A percentile compares a stretch with the other conserved stretches of the same genome.
Evolutionary conservation across 2,888 invertebrate species (phyloP).

Genomic region (Meteorus colon): DNA sequence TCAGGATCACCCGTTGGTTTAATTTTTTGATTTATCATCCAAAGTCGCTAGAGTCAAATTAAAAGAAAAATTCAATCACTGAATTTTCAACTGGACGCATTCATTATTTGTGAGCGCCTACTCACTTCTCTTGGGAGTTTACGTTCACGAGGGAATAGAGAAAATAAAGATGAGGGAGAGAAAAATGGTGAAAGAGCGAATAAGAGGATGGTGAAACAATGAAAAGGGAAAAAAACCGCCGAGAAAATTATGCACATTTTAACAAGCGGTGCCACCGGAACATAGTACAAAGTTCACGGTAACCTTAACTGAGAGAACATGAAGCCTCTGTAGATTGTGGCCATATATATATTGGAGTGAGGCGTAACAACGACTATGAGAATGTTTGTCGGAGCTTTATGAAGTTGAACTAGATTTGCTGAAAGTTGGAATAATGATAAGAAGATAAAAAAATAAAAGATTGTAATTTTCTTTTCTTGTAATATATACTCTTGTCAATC

Average conservation of each 20-base stretch:
- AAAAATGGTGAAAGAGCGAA: conserved; percentile 8
- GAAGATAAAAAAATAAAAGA: neutral
- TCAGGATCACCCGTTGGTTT: neutral
- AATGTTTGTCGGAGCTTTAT: conserved; percentile 9
- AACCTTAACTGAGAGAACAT: conserved; percentile 38
- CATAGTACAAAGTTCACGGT: conserved; percentile 38
- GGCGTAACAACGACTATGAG: conserved; percentile 5
- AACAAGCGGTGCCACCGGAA: conserved; percentile 40
- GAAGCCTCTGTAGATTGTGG: conserved; percentile 26
- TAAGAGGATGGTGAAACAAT: neutral
- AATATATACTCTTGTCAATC: neutral
- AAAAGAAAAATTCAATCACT: conserved; percentile 37
- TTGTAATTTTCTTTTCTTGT: neutral
- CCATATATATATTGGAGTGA: neutral
- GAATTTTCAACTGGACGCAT: conserved; percentile 22
- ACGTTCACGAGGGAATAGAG: conserved; percentile 25
- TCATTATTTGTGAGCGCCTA: conserved; percentile 31
- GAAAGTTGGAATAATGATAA: neutral
- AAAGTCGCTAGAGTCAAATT: conserved; percentile 8
- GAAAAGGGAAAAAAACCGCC: conserved; percentile 1
- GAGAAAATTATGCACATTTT: conserved; percentile 44
- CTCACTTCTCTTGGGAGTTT: conserved; percentile 22
- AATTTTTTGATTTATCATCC: neutral
- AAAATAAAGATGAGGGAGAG: conserved; percentile 15
- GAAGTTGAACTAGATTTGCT: neutral